Evolutionary conservation across 2,113 vertebrate genomes (phyloP), one percentile per base, ranked within the genome.

Genomic region (Prolemur simus): DNA sequence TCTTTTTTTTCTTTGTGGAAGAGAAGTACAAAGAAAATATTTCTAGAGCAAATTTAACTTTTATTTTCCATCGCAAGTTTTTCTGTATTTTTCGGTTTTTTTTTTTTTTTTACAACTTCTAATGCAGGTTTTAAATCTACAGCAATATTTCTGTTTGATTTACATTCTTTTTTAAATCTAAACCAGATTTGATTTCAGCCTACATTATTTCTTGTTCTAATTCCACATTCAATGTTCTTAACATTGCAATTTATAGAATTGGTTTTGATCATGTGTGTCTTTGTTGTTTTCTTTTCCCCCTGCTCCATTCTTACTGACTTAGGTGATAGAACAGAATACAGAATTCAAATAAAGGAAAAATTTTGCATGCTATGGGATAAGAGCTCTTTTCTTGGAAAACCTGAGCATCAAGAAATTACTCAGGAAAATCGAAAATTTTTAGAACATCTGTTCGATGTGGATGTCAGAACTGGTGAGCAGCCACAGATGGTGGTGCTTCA

Each of bases 251-350:
- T 86, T 56, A 87, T 60, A 71, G 74, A 78, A 76, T 91, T 77
- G 84, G 21, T 93, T 56, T 96, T 91, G 21, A 83, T 87, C 14
- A 23, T 69, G 29, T 76, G 13, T 95, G 10, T 78, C 6, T 92
- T 60, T 54, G 60, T 58, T 29, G 74, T 27, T 15, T 52, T 58
- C 9, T 60, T 12, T 52, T 63, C 68, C 3, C 8, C n/a, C 25
- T 89, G 12, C 56, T 69, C 23, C 54, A 49, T 97, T 81, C 63
- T 52, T 10, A 83, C 39, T 54, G 39, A 88, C 66, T 66, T 95
- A 98, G 98, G 68, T 87, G 69, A 80, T 64, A n/a, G 23, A 96
- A 63, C 23, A 56, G 73, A 69, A 52, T 98, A 98, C 74, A 97
- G 85, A 91, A 84, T 25, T 49, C 71, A 37, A 56, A 68, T 98